Base-by-base conservation (phyloP, 2,797 vertebrate species). In the Enoplosus armatus region DNA sequence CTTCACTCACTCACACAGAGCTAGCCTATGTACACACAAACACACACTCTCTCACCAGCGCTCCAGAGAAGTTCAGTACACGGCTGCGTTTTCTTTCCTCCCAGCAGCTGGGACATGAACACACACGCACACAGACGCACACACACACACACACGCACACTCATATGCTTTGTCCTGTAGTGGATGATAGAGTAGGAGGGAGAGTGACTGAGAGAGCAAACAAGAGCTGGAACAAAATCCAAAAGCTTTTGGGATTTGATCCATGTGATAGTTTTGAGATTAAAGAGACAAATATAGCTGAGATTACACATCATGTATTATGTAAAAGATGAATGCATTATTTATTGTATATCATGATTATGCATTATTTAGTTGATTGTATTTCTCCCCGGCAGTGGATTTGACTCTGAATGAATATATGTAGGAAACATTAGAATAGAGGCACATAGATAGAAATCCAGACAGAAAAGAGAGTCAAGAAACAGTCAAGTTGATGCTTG, bases 31-130 rank as follows among this genome's bases (percentile, higher is more conserved):
- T 50, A 54, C 18, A 54, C 43, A 27, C 31, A 56, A 55, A 68
- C 54, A 59, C 39, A 67, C 37, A 55, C 53, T 33, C 71, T 22
- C 43, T 43, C 37, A 51, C 15, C 31, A 24, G 27, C 50, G 22
- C 66, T 78, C 33, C n/a, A 79, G 54, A 77, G 72, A 74, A 33
- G 33, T 81, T 75, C 61, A 72, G 69, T 31, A 69, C 78, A 86
- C 86, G 91, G 86, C 85, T 92, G 85, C 75, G 35, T 43, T 71
- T n/a, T n/a, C 62, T 67, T 69, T 72, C 67, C 78, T 77, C 82
- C 47, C 74, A 79, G 64, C 84, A 86, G 80, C 79, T 88, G 72
- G 54, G 64, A 80, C 41, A 68, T 22, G 5, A 26, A 79, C 72
- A 33, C 55, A 55, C 72, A 63, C 60, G 56, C 48, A 47, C 47